Evolutionary conservation across 92 coral and sea anemone species (phyloP), one percentile per base, ranked within the genome.

Genomic region (Phenganax marumi): DNA sequence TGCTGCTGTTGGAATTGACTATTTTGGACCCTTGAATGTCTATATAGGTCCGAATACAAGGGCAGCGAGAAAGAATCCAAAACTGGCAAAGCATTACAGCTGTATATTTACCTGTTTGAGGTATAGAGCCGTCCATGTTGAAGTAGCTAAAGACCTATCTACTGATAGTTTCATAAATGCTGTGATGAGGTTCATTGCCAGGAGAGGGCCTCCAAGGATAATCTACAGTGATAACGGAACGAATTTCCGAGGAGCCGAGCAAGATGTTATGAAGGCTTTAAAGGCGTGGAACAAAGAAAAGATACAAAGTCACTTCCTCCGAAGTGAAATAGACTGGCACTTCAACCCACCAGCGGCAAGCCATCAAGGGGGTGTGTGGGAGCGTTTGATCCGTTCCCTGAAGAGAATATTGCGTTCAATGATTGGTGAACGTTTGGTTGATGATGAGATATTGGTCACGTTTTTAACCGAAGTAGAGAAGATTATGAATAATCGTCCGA

Each of bases 301-400:
- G 65, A 56, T 88, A 65, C 84, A 79, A 54, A 54, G 78, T 25
- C 71, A 84, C 39, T 69, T 88, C 55, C 72, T 73, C 48, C 83
- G 57, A 47, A 77, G 64, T 52, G 57, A 54, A 57, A 85, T 79
- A 24, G 77, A 74, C 52, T 84, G 86, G 88, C 76, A 78, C 22
- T 88, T 88, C 82, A 88, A 84, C 51, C 86, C 88, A 24, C 90
- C 87, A 14, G 83, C 84, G 18, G 90, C 90, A 21, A 87, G 90
- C 58, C 90, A 87, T 55, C 90, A 83, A 75, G 90, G 90, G 71
- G 87, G 90, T 53, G 87, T 87, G 18, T 79, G 66, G 88, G 88
- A 85, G 76, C 85, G 86, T 39, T 47, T 81, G 51, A 86, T 86
- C 81, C 89, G 81, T 62, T 86, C 89, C 62, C 53, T 86, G 79